Evolutionary conservation across 1,140 invertebrate genomes (phyloP), one percentile per base, ranked within the genome.

Genomic region (Trachymyrmex cornetzi): DNA sequence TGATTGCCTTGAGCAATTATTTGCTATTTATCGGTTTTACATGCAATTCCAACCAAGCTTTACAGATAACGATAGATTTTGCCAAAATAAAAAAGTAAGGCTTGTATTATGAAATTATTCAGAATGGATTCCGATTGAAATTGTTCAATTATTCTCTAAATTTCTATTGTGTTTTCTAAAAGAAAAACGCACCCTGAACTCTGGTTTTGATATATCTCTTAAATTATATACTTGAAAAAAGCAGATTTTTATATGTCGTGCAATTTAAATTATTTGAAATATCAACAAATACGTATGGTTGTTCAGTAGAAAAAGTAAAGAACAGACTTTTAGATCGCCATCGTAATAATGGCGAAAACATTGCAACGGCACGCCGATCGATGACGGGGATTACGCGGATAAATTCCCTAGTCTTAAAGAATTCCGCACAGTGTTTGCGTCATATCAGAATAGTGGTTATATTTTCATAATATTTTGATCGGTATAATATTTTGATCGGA

Each of bases 361-460:
- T 48, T 27, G 19, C 53, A 44, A 16, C 2, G 50, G 66, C 53
- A 82, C 22, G 19, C 67, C 5, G 53, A 59, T 61, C 67, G 53
- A 82, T 72, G 24, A 61, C 24, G 38, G 12, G 67, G 72, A 82
- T 82, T 82, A 59, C 4, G 34, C 22, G 12, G 19, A 72, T 59
- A 72, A 82, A 82, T 82, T 81, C 66, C 66, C 2, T 14, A 22
- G 2, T 24, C n/a, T 67, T 44, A 48, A 34, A 38, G 66, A 80
- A 80, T 80, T 11, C 2, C 30, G 34, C 34, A 64, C 6, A 27
- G 14, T 38, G 22, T 55, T 67, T 22, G 53, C 67, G 66, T 48
- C 55, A 44, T 69, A 81, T 81, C 14, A 81, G n/a, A 34, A 34
- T 69, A 30, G 16, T 27, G 30, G 5, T 69, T 82, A 61, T 82